phyloP scores from a whole-genome alignment of 2,113 vertebrate species.

The Bufo bufo region DNA sequence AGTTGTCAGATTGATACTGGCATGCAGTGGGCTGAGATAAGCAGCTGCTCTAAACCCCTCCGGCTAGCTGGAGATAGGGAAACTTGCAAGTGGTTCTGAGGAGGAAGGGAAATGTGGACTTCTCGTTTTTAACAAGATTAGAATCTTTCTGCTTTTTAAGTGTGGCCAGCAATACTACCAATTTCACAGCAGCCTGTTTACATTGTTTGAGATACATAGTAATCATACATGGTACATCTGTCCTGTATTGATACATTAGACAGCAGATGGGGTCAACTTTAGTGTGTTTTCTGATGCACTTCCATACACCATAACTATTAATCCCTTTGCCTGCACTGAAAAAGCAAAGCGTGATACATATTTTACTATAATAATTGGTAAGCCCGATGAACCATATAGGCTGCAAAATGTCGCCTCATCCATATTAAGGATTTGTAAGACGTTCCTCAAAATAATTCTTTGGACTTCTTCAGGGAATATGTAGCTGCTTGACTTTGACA shows the following conservation, averaged over 20 bases:
- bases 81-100: conserved; percentile 38
- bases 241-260: not conserved
- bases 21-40: conserved; percentile 52
- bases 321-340: not conserved
- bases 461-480: not conserved
- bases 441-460: not conserved
- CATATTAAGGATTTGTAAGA: not conserved
- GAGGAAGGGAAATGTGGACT: conserved; percentile 34
- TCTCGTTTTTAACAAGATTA: conserved; percentile 40
- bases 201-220: not conserved
- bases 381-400: not conserved
- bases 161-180: not conserved
- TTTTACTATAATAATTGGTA: not conserved
- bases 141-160: conserved; percentile 22
- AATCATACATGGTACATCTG: not conserved
- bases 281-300: not conserved
- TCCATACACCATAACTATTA: not conserved
- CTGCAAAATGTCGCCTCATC: not conserved
- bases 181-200: not conserved
- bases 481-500: conserved; percentile 15
- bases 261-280: not conserved
- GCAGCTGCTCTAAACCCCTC: conserved; percentile 52
- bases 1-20: conserved; percentile 52
- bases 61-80: conserved; percentile 52
- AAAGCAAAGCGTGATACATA: not conserved